Base-by-base conservation (phyloP, 2,888 invertebrate species). In the Lysandra bellargus region DNA sequence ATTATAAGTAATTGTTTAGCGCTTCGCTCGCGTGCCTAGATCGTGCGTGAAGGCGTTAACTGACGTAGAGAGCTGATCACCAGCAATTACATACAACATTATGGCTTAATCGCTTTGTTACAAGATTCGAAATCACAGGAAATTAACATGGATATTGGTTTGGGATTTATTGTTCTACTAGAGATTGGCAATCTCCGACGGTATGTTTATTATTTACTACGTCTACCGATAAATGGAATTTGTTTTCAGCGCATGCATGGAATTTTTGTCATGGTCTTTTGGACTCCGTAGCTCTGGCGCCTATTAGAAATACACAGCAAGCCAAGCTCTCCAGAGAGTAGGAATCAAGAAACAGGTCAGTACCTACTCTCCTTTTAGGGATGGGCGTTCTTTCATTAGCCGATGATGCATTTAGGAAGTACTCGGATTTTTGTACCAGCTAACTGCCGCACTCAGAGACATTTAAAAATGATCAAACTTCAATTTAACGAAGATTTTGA, bases 1-100 rank as follows among this genome's bases (percentile, higher is more conserved):
- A 61, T 64, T 64, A 12, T 64, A 30, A 30, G 64, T 64, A 64
- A 64, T 30, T n/a, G 33, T 61, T 60, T 61, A 9, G 49, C 74
- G 49, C 64, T 73, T 17, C 30, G 53, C 14, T 74, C 44, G 75
- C 49, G 49, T 75, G 30, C 1, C 17, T 44, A 53, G 37, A 57
- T 57, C 74, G 57, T 60, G 79, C 79, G 79, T 74, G 79, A 79
- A 79, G 79, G 79, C 74, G 79, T 44, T 79, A 75, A 79, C 53
- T 37, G 72, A 30, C 30, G 53, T n/a, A 73, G 72, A 69, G 78
- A 78, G 78, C 64, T 73, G 33, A 44, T 78, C 57, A 40, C 74
- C 23, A 23, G 4, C 44, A 74, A 40, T 40, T 74, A 74, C 74
- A 44, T 5, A 69, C 30, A 69, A 69, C 69, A 69, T 57, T 57